Conservation (phyloP, 2,888 invertebrate species). For the Drosophila vallismaia region DNA sequence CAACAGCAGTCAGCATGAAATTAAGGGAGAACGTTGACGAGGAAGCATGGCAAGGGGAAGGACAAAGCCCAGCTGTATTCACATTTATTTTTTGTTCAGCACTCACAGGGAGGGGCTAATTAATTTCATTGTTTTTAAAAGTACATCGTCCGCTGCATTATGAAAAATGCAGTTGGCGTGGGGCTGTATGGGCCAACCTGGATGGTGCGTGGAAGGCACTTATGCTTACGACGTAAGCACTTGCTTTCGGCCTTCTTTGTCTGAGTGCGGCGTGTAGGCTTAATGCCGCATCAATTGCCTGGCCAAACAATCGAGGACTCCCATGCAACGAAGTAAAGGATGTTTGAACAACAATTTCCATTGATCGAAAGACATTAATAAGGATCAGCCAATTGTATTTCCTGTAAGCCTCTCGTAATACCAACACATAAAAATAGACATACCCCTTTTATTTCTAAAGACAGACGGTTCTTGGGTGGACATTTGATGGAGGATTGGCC, state of each 20-base stretch:
- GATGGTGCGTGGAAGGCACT: constrained; percentile 10
- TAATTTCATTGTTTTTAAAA: constrained; percentile 77
- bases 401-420: not conserved
- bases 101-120: constrained; percentile 69
- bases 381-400: not conserved
- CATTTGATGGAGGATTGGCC: not conserved
- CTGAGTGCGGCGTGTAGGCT: constrained; percentile 3
- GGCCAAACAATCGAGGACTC: constrained; percentile 53
- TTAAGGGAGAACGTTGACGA: constrained; percentile 7
- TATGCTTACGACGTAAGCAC: constrained; percentile 2
- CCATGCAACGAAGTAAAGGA: constrained; percentile 60
- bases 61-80: constrained; percentile 57
- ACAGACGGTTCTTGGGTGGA: not conserved
- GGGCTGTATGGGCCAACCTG: not conserved
- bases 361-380: constrained; percentile 51
- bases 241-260: constrained; percentile 14
- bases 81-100: constrained; percentile 57
- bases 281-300: constrained; percentile 60
- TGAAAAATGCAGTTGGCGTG: constrained; percentile 56
- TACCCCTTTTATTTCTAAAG: no score
- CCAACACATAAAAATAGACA: no score
- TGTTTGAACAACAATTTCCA: constrained; percentile 76
- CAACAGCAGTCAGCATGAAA: constrained; percentile 49
- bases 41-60: constrained; percentile 9
- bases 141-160: constrained; percentile 58